Base-by-base conservation (phyloP, 2,888 invertebrate species). In the Drosophila macrospina region DNA sequence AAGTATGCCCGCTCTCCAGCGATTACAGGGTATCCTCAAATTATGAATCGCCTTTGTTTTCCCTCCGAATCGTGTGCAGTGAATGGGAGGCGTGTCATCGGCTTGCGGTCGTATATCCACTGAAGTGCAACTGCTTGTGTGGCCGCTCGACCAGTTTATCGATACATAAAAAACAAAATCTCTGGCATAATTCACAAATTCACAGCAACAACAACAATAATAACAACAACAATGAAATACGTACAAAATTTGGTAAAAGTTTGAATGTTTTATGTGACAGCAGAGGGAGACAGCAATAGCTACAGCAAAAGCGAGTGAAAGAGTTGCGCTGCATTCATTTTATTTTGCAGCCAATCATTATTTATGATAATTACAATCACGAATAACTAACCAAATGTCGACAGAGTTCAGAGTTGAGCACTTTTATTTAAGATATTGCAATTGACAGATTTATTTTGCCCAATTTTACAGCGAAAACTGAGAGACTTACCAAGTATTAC, bases 141-240 rank as follows among this genome's bases (percentile, higher is more conserved):
- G 83, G 83, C 62, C 80, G 78, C 51, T 69, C 54, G 62, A 71
- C 54, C 55, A 83, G 84, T 67, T 83, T 84, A 78, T 78, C 76
- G 65, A 80, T 80, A 83, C 73, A 55, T 36, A 15, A 42, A 30
- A 37, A 42, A 4, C 13, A 20, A 68, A 69, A 75, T 59, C 67
- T 41, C 30, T 52, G 44, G 11, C 61, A 76, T 65, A 72, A 68
- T 66, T 70, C 73, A 69, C 48, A 24, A 47, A 68, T 66, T 70
- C 73, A 69, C 48, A 24, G 42, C 30, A 39, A 41, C 16, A 5
- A n/a, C 15, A 30, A 28, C 20, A 16, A n/a, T 11, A 30, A 28
- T n/a, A 16, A 20, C 20, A 20, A 20, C 20, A 20, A 52, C n/a
- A 28, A 20, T 28, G 28, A 41, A 48, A 13, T 4, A 30, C 16